Evolutionary conservation across 2,797 vertebrate species (phyloP).

Genomic region (Danio choprae): DNA sequence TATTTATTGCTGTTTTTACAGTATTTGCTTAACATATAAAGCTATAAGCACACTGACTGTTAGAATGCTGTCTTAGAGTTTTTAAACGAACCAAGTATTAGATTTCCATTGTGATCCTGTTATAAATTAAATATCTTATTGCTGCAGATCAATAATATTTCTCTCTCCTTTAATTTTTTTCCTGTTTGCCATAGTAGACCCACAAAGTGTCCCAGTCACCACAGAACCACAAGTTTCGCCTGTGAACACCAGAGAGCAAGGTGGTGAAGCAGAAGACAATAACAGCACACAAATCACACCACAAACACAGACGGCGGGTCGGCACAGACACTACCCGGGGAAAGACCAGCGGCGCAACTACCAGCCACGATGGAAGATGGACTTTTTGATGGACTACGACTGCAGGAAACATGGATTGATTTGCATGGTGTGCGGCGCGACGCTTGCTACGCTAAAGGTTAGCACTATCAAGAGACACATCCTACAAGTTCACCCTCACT

Average conservation of each 20-base stretch:
- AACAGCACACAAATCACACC: conserved; percentile 24
- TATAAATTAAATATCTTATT: not conserved
- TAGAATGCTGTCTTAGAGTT: not conserved
- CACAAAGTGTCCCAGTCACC: conserved; percentile 37
- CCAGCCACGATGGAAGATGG: conserved; percentile 87
- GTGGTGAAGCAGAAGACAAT: conserved; percentile 37
- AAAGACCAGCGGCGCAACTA: conserved; percentile 88
- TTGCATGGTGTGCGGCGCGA: conserved; percentile 87
- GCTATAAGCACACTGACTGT: too few relatives aligned
- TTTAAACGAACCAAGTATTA: not conserved
- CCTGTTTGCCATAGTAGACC: conserved; percentile 60
- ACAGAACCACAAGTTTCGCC: conserved; percentile 18
- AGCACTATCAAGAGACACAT: conserved; percentile 89
- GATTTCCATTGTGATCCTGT: not conserved
- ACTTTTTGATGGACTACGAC: conserved; percentile 93
- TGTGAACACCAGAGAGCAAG: conserved; percentile 32
- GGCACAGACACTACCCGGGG: conserved; percentile 80
- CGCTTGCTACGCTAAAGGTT: conserved; percentile 84
- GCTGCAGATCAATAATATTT: not conserved
- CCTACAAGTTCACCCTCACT: conserved; percentile 90
- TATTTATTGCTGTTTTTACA: too few relatives aligned
- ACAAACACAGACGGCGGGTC: not conserved
- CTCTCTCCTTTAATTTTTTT: not conserved
- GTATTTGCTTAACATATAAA: too few relatives aligned
- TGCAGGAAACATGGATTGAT: conserved; percentile 84